Percentiles rank a stretch among this genome's conserved stretches.
Conservation (phyloP, 2,888 invertebrate species). For the Melinaea marsaeus region DNA sequence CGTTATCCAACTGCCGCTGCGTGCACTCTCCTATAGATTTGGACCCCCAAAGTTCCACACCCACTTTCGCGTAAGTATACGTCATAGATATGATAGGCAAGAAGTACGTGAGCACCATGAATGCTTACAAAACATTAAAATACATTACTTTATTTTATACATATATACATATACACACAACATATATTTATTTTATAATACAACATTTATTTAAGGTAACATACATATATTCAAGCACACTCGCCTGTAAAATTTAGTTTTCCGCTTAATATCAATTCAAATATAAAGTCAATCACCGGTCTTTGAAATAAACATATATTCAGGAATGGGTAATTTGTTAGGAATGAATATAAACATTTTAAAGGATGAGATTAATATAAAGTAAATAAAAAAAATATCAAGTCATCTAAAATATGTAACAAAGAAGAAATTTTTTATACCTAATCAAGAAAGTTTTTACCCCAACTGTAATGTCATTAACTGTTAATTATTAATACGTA, state of each 20-base stretch:
- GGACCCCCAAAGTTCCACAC: conserved; percentile 95
- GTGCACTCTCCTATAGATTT: conserved; percentile 97
- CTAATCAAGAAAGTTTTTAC: conserved; percentile 87
- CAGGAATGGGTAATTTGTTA: not conserved
- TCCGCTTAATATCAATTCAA: not conserved
- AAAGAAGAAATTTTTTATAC: not conserved
- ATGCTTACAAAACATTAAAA: no score
- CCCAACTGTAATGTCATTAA: conserved; percentile 91
- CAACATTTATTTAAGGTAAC: conserved; percentile 1
- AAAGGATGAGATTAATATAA: no score
- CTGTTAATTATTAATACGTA: no score
- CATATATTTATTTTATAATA: no score
- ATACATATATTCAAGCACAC: no score
- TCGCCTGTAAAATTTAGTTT: conserved; percentile 49
- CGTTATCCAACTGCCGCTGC: conserved; percentile 93
- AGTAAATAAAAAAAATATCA: no score
- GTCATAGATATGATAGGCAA: conserved; percentile 96
- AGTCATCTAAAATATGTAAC: not conserved
- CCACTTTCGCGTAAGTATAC: conserved; percentile 92
- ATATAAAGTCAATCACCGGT: no score
- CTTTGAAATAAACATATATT: no score
- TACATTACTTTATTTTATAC: no score
- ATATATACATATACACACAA: no score
- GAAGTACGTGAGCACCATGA: conserved; percentile 94
- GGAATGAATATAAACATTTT: no score